These are phyloP conservation scores for Hydroisotoma schaefferi DNA, from an alignment of 2,888 invertebrate genomes.

Conservation along the genomic window DNA sequence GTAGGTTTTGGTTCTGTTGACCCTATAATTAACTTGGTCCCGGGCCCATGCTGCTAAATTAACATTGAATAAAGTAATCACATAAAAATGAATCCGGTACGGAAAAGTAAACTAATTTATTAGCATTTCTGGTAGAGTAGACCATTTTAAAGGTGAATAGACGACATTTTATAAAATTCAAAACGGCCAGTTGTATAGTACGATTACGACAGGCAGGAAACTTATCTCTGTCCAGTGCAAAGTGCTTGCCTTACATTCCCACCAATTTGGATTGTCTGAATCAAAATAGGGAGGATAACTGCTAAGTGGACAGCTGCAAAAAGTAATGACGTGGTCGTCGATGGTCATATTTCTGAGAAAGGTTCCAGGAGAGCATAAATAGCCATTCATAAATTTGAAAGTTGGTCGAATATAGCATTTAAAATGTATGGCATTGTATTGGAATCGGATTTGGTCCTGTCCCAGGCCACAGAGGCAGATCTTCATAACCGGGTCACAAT, in stretches of 20 bases:
- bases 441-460: not conserved
- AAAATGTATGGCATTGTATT: not conserved
- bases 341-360: not conserved
- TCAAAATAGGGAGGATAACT: not conserved
- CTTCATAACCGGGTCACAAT: not conserved
- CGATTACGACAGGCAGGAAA: too few relatives aligned
- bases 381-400: not conserved
- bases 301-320: not conserved
- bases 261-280: not conserved
- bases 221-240: too few relatives aligned
- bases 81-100: too few relatives aligned
- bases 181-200: too few relatives aligned
- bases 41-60: too few relatives aligned
- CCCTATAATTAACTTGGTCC: too few relatives aligned
- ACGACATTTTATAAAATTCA: too few relatives aligned
- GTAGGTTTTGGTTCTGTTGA: too few relatives aligned
- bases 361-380: not conserved
- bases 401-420: constrained; percentile 1
- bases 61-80: too few relatives aligned
- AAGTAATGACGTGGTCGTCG: not conserved
- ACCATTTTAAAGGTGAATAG: too few relatives aligned
- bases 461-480: not conserved
- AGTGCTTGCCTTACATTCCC: not conserved
- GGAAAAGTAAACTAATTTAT: too few relatives aligned
- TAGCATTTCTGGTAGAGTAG: too few relatives aligned